A percentile compares a stretch with the other conserved stretches of the same genome.
These are phyloP conservation scores for Anaspis maculata DNA, from an alignment of 2,888 invertebrate species.

Conservation along the genomic window DNA sequence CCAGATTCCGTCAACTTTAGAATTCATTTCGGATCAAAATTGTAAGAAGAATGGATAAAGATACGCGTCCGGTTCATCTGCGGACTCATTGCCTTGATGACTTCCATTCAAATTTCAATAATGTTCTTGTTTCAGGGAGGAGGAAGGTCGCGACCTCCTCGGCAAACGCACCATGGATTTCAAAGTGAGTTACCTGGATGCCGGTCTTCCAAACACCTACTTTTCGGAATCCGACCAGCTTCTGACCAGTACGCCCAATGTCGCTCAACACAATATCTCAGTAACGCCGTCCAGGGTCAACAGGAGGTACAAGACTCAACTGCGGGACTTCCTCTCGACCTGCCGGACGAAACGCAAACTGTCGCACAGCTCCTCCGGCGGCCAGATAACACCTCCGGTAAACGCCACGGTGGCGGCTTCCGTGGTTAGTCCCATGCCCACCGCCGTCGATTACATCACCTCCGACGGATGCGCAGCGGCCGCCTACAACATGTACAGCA, in stretches of 20 bases:
- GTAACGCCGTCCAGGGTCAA: conserved; percentile 70
- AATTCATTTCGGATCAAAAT: no score
- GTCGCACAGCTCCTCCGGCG: conserved; percentile 34
- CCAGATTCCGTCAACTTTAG: no score
- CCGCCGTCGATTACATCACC: conserved; percentile 58
- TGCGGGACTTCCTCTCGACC: conserved; percentile 86
- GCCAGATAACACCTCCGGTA: conserved; percentile 40
- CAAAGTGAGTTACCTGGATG: conserved; percentile 95
- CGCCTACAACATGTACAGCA: conserved; percentile 68
- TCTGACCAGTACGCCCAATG: conserved; percentile 49
- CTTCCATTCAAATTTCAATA: no score
- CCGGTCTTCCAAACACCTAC: conserved; percentile 83
- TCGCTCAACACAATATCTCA: conserved; percentile 36
- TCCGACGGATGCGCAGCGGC: conserved; percentile 51
- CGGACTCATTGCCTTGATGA: no score
- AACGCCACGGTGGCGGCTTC: conserved; percentile 48
- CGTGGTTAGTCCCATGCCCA: conserved; percentile 47
- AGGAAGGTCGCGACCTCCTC: conserved; percentile 93
- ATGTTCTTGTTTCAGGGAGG: no score
- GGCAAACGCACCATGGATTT: conserved; percentile 99
- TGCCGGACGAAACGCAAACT: conserved; percentile 54
- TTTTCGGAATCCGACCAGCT: conserved; percentile 81
- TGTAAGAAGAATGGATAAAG: no score
- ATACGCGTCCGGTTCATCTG: no score
- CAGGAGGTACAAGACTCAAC: conserved; percentile 86